These are phyloP conservation scores for Agrilus mali DNA, from an alignment of 2,888 invertebrate species.

Conservation along the genomic window DNA sequence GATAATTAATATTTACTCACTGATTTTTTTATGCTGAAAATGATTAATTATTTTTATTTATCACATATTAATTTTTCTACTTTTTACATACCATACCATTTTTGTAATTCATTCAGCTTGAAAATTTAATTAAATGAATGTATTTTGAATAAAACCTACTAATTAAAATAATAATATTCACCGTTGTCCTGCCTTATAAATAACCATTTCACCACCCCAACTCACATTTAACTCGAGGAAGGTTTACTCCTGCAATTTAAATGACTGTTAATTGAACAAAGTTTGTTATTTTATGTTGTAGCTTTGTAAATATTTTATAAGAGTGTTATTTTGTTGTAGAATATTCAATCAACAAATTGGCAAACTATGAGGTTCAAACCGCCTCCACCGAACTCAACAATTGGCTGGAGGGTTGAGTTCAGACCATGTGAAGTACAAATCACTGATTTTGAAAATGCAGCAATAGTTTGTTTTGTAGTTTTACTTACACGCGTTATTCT, in stretches of 20 bases:
- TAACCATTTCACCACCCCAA: too few species aligned
- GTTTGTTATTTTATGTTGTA: background rate
- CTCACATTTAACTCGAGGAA: too few species aligned
- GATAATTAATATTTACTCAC: background rate
- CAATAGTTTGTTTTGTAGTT: slow-evolving; percentile 95
- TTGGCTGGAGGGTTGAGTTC: slow-evolving; percentile 99
- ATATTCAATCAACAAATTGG: slow-evolving; percentile 99
- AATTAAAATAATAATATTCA: too few species aligned
- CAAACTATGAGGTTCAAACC: slow-evolving; percentile 99
- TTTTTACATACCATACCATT: slow-evolving; percentile 2
- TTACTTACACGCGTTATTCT: slow-evolving; percentile 92
- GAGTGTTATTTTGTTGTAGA: slow-evolving; percentile 42
- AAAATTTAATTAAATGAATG: too few species aligned
- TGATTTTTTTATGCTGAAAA: background rate
- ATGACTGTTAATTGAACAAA: background rate
- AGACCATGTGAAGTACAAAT: slow-evolving; percentile 96
- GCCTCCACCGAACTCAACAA: slow-evolving; percentile 87
- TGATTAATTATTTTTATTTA: too few species aligned
- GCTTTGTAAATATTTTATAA: background rate
- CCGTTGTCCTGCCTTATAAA: too few species aligned
- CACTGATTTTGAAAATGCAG: slow-evolving; percentile 99
- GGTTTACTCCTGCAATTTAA: too few species aligned
- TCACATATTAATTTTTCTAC: too few species aligned
- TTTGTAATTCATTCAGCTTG: background rate
- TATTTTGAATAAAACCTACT: too few species aligned